phyloP scores from a whole-genome alignment of 2,888 invertebrate species.

The Meteorus cinctellus region DNA sequence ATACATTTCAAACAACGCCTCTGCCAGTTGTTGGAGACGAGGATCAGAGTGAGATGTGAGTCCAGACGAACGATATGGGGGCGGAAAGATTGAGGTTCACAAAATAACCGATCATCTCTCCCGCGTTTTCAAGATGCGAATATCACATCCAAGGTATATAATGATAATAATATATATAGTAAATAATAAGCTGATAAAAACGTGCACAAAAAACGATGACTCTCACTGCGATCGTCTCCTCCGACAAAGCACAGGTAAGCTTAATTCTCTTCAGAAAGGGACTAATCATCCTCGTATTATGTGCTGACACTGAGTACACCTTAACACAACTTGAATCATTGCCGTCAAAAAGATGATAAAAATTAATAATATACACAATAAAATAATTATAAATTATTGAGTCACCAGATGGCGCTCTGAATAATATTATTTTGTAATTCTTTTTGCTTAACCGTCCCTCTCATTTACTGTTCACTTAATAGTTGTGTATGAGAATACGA shows the following conservation, averaged over 20 bases:
- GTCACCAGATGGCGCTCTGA: constrained; percentile 60
- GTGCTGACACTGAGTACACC: constrained; percentile 71
- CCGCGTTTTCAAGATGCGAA: constrained; percentile 39
- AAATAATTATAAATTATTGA: constrained; percentile 68
- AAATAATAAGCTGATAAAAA: constrained; percentile 25
- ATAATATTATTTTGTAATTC: constrained; percentile 46
- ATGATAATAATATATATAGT: constrained; percentile 21
- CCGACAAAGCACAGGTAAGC: constrained; percentile 66
- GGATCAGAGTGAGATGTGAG: constrained; percentile 60
- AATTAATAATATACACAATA: constrained; percentile 71
- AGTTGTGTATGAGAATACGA: constrained; percentile 36
- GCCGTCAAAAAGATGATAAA: constrained; percentile 55
- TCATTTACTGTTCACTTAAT: constrained; percentile 38
- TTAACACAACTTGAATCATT: constrained; percentile 68
- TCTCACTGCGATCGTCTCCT: constrained; percentile 64
- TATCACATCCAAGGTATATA: constrained; percentile 46
- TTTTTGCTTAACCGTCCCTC: constrained; percentile 24
- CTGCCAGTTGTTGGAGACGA: constrained; percentile 66
- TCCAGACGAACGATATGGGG: constrained; percentile 46
- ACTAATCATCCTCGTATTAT: constrained; percentile 69
- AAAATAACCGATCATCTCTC: constrained; percentile 26
- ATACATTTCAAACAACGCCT: constrained; percentile 73
- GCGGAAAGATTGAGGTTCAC: not conserved
- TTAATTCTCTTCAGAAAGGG: constrained; percentile 65
- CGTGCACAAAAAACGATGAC: constrained; percentile 20